phyloP scores from a whole-genome alignment of 2,888 invertebrate genomes.

The Rhagonycha lutea region DNA sequence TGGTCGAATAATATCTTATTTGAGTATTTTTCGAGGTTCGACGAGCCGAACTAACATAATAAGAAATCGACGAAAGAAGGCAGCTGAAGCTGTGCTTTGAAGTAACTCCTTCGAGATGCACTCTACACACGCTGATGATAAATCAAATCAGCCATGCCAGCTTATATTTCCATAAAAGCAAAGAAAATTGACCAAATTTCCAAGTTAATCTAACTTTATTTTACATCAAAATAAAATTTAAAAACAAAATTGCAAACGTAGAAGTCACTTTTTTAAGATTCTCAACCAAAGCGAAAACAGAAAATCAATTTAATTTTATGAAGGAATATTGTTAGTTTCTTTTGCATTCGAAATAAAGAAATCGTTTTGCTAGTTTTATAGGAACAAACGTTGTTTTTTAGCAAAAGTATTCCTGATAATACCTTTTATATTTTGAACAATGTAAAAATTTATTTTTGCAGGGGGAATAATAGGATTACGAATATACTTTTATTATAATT shows the following conservation, averaged over 20 bases:
- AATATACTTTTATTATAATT: no score
- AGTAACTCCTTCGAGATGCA: constrained; percentile 37
- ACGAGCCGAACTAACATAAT: constrained; percentile 43
- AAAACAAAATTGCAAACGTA: not conserved
- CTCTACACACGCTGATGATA: constrained; percentile 50
- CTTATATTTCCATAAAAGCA: constrained; percentile 47
- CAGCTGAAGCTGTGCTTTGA: constrained; percentile 39
- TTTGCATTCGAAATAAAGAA: not conserved
- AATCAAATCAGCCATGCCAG: constrained; percentile 51
- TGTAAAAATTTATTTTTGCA: no score
- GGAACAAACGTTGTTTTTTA: not conserved
- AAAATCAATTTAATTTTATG: not conserved
- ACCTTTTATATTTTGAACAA: no score
- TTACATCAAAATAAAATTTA: constrained; percentile 2
- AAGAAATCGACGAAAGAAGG: constrained; percentile 38
- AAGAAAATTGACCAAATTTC: constrained; percentile 47
- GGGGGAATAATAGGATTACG: no score
- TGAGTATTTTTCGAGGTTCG: constrained; percentile 41
- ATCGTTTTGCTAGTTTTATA: not conserved
- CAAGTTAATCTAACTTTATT: constrained; percentile 7
- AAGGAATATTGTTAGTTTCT: not conserved
- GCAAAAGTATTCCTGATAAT: not conserved
- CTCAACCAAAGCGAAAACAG: not conserved
- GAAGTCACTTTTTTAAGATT: not conserved
- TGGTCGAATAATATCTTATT: constrained; percentile 38